Evolutionary conservation across 2,797 vertebrate genomes (phyloP), one percentile per base, ranked within the genome.

Genomic region (Danio aesculapii): DNA sequence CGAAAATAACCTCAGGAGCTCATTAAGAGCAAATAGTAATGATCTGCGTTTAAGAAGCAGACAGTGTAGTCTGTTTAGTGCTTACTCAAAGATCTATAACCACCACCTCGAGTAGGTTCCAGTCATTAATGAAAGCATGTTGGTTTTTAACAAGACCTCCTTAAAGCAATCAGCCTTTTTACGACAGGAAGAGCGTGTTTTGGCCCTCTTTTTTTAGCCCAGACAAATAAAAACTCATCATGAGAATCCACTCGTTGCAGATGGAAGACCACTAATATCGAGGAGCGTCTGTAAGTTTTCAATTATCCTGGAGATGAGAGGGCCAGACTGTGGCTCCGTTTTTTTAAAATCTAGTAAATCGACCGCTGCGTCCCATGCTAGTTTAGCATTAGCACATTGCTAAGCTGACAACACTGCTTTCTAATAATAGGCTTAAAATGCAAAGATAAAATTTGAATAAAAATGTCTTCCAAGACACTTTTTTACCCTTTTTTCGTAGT

Each of bases 101-200:
- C 77, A 72, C 46, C 58, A 75, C 64, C 63, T 63, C 46, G 74
- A 72, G 49, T 46, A 73, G 62, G 58, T 76, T 41, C 81, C 83
- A 84, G 85, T 82, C 82, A 90, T 91, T 92, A 92, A 93, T 88
- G 88, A 82, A 84, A 81, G 83, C 87, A 77, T 82, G 80, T 87
- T 88, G 88, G 84, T 84, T 88, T 90, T 85, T 92, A 90, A 90
- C 79, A 86, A 93, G 90, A 81, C 82, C 86, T 82, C 87, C 88
- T 88, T 82, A 50, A 17, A 88, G 90, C 88, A 87, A 77, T 83
- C 84, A 85, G 86, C 85, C 73, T 76, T 12, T 93, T 93, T 90
- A 92, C 88, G 81, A 87, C 91, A 91, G 92, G 92, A 94, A 92
- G 89, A 83, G 53, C 83, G 84, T 86, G 43, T 83, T 89, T 90